phyloP scores from a whole-genome alignment of 2,113 vertebrate genomes.

The Phodopus roborovskii region DNA sequence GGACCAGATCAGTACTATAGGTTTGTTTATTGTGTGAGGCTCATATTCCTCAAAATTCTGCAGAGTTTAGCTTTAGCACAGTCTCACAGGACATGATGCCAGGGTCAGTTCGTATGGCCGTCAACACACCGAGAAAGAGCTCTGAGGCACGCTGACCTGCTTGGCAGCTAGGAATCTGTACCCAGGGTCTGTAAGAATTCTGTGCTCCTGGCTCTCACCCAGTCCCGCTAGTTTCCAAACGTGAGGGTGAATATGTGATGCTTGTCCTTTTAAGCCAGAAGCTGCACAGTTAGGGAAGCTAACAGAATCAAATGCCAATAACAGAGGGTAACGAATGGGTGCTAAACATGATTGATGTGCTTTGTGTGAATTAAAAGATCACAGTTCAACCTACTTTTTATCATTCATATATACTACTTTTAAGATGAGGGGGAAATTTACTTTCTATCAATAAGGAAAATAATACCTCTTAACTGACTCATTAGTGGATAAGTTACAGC shows the following conservation, averaged over 20 bases:
- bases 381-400: not conserved
- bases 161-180: not conserved
- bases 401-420: not conserved
- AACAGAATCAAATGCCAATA: not conserved
- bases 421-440: not conserved
- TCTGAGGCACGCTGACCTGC: not conserved
- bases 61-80: slow-evolving; percentile 27
- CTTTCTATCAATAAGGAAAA: not conserved
- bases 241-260: not conserved
- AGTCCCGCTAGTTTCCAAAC: not conserved
- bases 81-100: not conserved
- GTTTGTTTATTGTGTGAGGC: not conserved
- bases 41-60: not conserved
- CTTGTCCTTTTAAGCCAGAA: not conserved
- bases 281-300: not conserved
- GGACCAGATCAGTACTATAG: not conserved
- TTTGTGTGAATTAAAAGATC: not conserved
- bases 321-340: not conserved
- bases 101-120: not conserved
- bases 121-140: not conserved
- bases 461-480: not conserved
- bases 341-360: not conserved
- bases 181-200: not conserved
- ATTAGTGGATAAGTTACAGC: not conserved
- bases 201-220: too few relatives aligned